Conservation (phyloP, 92 coral and sea anemone genomes). For the Blastomussa wellsi region DNA sequence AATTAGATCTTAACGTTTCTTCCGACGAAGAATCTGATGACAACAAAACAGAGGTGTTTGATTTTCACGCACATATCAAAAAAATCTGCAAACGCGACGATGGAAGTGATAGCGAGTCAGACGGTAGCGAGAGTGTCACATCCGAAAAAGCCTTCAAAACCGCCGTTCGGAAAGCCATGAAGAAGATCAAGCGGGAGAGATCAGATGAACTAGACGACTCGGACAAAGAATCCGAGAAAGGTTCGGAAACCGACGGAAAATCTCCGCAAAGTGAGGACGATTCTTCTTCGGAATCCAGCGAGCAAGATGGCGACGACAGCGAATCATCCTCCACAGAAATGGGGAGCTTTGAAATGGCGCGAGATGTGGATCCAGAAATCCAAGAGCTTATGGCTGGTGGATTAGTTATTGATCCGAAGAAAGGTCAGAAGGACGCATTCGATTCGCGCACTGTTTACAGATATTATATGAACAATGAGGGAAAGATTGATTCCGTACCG, state of each 20-base stretch:
- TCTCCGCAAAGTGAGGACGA: conserved; percentile 49
- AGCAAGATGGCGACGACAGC: conserved; percentile 21
- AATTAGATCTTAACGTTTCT: conserved; percentile 4
- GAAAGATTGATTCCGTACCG: conserved; percentile 3
- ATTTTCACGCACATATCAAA: conserved; percentile 48
- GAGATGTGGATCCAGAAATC: conserved; percentile 33
- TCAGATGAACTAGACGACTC: conserved; percentile 22
- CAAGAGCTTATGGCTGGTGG: conserved; percentile 13
- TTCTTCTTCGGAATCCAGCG: conserved; percentile 32
- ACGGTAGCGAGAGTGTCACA: conserved; percentile 29
- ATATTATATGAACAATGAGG: conserved; percentile 27
- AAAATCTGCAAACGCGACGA: conserved; percentile 29
- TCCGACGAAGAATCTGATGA: conserved; percentile 40
- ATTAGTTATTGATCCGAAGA: conserved; percentile 21
- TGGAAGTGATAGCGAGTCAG: conserved; percentile 38
- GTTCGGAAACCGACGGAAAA: conserved; percentile 33
- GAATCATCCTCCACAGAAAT: conserved; percentile 27
- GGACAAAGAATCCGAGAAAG: conserved; percentile 40
- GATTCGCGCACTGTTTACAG: conserved; percentile 31
- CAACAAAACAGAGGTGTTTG: conserved; percentile 48
- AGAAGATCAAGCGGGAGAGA: conserved; percentile 32
- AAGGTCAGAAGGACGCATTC: neutral
- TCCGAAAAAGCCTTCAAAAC: conserved; percentile 28
- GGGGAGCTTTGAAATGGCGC: conserved; percentile 31
- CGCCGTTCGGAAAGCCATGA: conserved; percentile 44